phyloP scores from a whole-genome alignment of 2,888 invertebrate species.

The Elegia similella region DNA sequence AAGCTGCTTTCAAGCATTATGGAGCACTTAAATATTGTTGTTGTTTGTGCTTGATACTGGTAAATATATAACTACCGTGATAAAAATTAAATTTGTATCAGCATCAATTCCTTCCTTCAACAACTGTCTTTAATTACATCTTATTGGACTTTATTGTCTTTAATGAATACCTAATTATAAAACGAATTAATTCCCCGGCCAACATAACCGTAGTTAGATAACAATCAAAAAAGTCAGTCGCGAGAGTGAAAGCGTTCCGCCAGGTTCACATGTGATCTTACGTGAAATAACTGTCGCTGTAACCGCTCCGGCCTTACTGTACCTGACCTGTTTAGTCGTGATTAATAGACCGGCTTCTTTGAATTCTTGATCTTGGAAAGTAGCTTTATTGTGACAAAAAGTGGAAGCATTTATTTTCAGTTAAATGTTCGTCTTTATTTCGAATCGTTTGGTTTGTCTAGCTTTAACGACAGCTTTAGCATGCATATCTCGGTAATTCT shows the following conservation, averaged over 20 bases:
- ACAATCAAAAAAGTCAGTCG: constrained; percentile 46
- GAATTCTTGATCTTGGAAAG: constrained; percentile 2
- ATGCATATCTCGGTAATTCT: no score
- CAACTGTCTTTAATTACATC: no score
- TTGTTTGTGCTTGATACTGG: no score
- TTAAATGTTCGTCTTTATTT: neutral
- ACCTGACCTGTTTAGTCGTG: constrained; percentile 5
- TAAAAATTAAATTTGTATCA: no score
- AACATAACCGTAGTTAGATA: constrained; percentile 54
- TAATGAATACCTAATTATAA: constrained; percentile 2
- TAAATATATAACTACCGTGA: no score
- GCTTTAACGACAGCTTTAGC: no score
- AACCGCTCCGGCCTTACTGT: constrained; percentile 4
- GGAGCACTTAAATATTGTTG: no score
- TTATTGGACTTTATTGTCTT: neutral
- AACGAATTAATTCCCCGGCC: constrained; percentile 4
- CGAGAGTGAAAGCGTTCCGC: constrained; percentile 75
- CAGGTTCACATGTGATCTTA: constrained; percentile 67
- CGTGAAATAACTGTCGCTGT: constrained; percentile 41
- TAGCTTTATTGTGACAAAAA: neutral
- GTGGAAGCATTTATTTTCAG: neutral
- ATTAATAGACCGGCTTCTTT: neutral
- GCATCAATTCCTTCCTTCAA: no score
- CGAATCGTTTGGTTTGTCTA: neutral
- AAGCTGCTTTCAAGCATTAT: no score